phyloP scores from a whole-genome alignment of 2,113 vertebrate species.

The Podarcis cretensis region DNA sequence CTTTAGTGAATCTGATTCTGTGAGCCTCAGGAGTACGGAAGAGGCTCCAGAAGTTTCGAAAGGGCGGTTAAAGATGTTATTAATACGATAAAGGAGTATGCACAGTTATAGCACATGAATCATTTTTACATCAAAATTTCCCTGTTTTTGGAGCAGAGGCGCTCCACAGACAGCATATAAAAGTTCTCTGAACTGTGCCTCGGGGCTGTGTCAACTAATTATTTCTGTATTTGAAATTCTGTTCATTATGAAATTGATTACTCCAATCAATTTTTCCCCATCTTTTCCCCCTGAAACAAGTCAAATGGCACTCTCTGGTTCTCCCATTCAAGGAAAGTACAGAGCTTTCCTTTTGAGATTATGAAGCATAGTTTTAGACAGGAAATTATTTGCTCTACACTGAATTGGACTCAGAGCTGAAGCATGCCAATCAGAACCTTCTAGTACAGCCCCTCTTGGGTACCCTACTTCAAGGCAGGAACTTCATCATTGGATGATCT shows the following conservation, averaged over 20 bases:
- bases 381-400: neutral
- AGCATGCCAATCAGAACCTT: neutral
- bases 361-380: neutral
- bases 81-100: conserved; percentile 61
- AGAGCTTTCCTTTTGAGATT: neutral
- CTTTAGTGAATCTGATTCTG: conserved; percentile 60
- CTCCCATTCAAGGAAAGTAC: neutral
- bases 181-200: conserved; percentile 53
- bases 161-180: conserved; percentile 50
- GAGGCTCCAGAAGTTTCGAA: conserved; percentile 58
- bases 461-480: too few species aligned
- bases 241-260: conserved; percentile 70
- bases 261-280: conserved; percentile 60
- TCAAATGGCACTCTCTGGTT: conserved; percentile 58
- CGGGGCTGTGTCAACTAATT: conserved; percentile 55
- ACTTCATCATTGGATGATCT: neutral
- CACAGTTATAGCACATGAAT: conserved; percentile 68
- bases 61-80: conserved; percentile 63
- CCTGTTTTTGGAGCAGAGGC: conserved; percentile 45
- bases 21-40: conserved; percentile 34
- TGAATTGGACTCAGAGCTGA: neutral
- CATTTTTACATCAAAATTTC: conserved; percentile 51
- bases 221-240: conserved; percentile 67
- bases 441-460: neutral
- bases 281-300: conserved; percentile 60